Conservation (phyloP, 2,888 invertebrate genomes). For the Rambutsinella grinnellia region DNA sequence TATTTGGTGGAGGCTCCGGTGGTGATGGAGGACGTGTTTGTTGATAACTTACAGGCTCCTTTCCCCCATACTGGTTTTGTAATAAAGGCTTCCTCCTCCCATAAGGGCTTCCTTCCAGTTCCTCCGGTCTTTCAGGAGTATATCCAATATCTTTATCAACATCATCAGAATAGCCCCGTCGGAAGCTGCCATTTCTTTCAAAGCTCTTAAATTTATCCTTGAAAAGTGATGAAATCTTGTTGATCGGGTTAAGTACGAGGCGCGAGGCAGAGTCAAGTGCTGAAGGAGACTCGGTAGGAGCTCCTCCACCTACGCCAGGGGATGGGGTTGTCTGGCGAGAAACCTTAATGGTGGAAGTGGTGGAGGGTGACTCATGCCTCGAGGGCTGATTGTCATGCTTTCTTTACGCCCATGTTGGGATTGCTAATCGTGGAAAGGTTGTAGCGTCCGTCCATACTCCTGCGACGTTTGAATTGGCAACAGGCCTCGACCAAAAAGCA, state of each 20-base stretch:
- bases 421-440: constrained; percentile 29
- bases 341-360: constrained; percentile 6
- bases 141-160: constrained; percentile 7
- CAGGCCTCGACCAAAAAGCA: constrained; percentile 86
- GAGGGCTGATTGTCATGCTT: constrained; percentile 64
- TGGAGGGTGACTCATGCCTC: constrained; percentile 39
- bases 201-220: constrained; percentile 27
- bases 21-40: constrained; percentile 36
- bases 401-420: constrained; percentile 25
- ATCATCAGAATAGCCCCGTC: constrained; percentile 12
- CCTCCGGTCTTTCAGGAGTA: constrained; percentile 14
- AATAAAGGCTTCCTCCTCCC: constrained; percentile 24
- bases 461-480: constrained; percentile 73
- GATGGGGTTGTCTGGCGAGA: constrained; percentile 44
- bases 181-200: background rate
- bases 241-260: constrained; percentile 37
- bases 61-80: background rate
- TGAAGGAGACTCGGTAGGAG: no score
- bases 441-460: constrained; percentile 31
- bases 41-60: background rate
- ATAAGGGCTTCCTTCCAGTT: constrained; percentile 38
- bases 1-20: constrained; percentile 32
- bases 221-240: constrained; percentile 33
- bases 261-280: constrained; percentile 47
- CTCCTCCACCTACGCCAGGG: constrained; percentile 18